Evolutionary conservation across 2,888 invertebrate genomes (phyloP).

Genomic region (Dione vanillae): DNA sequence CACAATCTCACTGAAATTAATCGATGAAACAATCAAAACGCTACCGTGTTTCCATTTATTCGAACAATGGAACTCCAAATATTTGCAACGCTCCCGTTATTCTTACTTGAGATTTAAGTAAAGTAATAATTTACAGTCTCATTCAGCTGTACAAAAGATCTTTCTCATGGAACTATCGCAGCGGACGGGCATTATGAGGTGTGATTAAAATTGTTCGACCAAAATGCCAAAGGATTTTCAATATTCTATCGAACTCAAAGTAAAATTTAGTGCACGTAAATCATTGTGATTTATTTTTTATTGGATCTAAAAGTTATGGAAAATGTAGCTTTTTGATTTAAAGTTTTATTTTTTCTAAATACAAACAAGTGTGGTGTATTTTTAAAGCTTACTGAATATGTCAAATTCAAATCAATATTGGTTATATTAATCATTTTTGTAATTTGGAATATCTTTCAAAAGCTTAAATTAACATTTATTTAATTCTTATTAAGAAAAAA

Average conservation of each 20-base stretch:
- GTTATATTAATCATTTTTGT: no score
- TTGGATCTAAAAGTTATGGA: not conserved
- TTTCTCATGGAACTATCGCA: slow-evolving; percentile 37
- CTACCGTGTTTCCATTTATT: slow-evolving; percentile 11
- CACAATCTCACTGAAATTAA: not conserved
- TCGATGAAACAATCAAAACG: slow-evolving; percentile 25
- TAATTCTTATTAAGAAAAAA: no score
- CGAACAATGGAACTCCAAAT: slow-evolving; percentile 20
- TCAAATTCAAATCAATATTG: no score
- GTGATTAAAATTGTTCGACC: slow-evolving; percentile 43
- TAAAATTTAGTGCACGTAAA: slow-evolving; percentile 48
- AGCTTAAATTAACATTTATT: no score
- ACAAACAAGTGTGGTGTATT: no score
- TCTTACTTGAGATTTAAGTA: slow-evolving; percentile 13
- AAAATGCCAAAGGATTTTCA: slow-evolving; percentile 44
- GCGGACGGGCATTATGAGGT: slow-evolving; percentile 37
- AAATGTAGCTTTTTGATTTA: no score
- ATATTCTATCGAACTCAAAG: slow-evolving; percentile 48
- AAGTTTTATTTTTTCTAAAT: no score
- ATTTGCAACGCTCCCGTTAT: slow-evolving; percentile 11
- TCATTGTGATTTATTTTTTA: slow-evolving; percentile 7
- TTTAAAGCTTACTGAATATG: no score
- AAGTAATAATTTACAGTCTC: slow-evolving; percentile 25
- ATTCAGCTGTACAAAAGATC: slow-evolving; percentile 29
- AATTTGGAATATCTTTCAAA: no score